A percentile compares a stretch with the other conserved stretches of the same genome.
Evolutionary conservation across 64 coral and sea anemone species (phyloP).

Genomic region (Exaiptasia diaphana): DNA sequence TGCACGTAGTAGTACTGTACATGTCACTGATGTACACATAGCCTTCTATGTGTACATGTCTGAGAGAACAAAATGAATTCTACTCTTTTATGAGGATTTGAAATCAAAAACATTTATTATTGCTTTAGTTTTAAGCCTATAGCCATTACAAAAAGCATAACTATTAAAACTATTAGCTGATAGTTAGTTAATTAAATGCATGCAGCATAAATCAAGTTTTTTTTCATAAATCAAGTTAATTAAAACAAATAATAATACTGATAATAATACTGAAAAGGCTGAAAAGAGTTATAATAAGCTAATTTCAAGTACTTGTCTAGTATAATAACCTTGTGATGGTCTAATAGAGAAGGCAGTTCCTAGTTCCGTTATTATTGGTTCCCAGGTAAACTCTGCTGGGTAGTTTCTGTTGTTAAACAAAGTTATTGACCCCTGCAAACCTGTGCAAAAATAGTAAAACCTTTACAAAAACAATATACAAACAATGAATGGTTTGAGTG

Average conservation of each 20-base stretch:
- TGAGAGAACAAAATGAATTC: too few relatives aligned
- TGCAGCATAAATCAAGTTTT: background rate
- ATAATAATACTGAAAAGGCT: too few relatives aligned
- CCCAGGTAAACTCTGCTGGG: conserved; percentile 79
- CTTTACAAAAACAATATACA: background rate
- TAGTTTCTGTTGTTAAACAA: conserved; percentile 80
- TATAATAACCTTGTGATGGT: conserved; percentile 77
- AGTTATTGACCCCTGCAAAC: conserved; percentile 60
- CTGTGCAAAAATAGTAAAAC: background rate
- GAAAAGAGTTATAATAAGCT: too few relatives aligned
- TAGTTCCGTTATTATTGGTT: conserved; percentile 30
- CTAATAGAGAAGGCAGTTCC: conserved; percentile 78
- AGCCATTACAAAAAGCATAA: too few relatives aligned
- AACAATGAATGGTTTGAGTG: background rate
- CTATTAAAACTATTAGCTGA: too few relatives aligned
- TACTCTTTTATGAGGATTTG: too few relatives aligned
- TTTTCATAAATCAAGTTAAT: too few relatives aligned
- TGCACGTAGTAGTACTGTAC: background rate
- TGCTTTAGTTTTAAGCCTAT: too few relatives aligned
- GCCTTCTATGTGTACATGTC: too few relatives aligned
- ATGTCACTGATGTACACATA: background rate
- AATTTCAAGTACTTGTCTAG: too few relatives aligned
- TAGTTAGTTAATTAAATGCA: background rate
- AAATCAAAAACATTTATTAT: too few relatives aligned
- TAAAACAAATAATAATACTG: too few relatives aligned